These are phyloP conservation scores for Epinotia brunnichana DNA, from an alignment of 2,888 invertebrate species.

Conservation along the genomic window DNA sequence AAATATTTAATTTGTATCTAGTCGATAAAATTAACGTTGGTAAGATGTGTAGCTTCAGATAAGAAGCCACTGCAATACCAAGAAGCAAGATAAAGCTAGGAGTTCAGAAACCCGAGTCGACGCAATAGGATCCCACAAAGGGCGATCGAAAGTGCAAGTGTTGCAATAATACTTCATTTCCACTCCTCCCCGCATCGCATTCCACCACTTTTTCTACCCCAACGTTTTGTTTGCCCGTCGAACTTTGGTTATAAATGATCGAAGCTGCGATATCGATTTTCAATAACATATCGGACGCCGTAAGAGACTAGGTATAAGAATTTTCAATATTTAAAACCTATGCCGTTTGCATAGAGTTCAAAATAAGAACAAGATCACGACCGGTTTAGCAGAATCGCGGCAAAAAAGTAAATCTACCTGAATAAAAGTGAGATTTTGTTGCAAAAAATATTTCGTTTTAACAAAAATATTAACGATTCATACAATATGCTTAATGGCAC, in stretches of 20 bases:
- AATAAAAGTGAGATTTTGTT: constrained; percentile 59
- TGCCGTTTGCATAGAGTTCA: constrained; percentile 10
- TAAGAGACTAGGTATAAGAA: constrained; percentile 46
- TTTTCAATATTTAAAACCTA: constrained; percentile 50
- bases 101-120: constrained; percentile 38
- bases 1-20: too few species aligned
- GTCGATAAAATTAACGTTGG: background rate
- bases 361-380: background rate
- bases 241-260: constrained; percentile 81
- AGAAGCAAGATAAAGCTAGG: constrained; percentile 36
- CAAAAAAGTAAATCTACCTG: constrained; percentile 68
- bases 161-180: constrained; percentile 81
- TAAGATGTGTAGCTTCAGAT: background rate
- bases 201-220: constrained; percentile 71
- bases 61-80: constrained; percentile 25
- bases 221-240: constrained; percentile 77
- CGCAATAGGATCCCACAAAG: constrained; percentile 64
- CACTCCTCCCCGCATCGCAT: constrained; percentile 70
- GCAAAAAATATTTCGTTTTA: constrained; percentile 58
- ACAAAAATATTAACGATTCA: constrained; percentile 48
- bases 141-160: constrained; percentile 82
- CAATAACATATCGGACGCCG: constrained; percentile 53
- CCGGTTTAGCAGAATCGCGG: constrained; percentile 16
- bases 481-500: constrained; percentile 28
- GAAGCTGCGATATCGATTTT: constrained; percentile 78